Evolutionary conservation across 2,113 vertebrate species (phyloP), one percentile per base, ranked within the genome.

Genomic region (Uria lomvia): DNA sequence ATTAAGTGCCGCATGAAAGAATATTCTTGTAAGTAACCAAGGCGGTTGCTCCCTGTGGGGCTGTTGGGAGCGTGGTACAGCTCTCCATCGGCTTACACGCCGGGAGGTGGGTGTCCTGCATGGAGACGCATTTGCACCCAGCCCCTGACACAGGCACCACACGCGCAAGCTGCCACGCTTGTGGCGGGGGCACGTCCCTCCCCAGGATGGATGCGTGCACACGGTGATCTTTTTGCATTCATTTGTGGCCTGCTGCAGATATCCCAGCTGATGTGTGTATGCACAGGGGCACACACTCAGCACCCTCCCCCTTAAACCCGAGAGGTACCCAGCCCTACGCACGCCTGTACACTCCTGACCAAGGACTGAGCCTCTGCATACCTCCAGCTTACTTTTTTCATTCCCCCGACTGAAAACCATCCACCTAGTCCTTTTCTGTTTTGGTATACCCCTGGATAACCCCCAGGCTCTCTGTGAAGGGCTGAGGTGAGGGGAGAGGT

Each of bases 1-100:
- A 95, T 96, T 94, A 95, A 96, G 50, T 78, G 70, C 77, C 22
- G n/a, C 72, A 87, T 93, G 90, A 96, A 96, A 89, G 65, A 86
- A 81, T 83, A 77, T 87, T 91, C 89, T 77, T 88, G 24, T 92
- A 87, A 78, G 58, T 80, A 74, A 89, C 58, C 70, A 80, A 75
- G 49, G 55, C 8, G 1, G 63, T 68, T 1, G 6, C 52, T 96
- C n/a, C 72, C 55, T 58, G 36, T 85, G 79, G 76, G 77, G 70
- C 72, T 93, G 30, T 43, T 63, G 66, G 60, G 56, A 86, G 36
- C 0, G 1, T 43, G 55, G 30, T 34, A 60, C 15, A 63, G 52
- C 34, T 66, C 53, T 89, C 49, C 40, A 23, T 34, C 0, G 0
- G 36, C n/a, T 85, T 40, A 47, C 15, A 36, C 15, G 18, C 68